Base-by-base conservation (phyloP, 2,888 invertebrate species). In the Prosopocoilus inquinatus region DNA sequence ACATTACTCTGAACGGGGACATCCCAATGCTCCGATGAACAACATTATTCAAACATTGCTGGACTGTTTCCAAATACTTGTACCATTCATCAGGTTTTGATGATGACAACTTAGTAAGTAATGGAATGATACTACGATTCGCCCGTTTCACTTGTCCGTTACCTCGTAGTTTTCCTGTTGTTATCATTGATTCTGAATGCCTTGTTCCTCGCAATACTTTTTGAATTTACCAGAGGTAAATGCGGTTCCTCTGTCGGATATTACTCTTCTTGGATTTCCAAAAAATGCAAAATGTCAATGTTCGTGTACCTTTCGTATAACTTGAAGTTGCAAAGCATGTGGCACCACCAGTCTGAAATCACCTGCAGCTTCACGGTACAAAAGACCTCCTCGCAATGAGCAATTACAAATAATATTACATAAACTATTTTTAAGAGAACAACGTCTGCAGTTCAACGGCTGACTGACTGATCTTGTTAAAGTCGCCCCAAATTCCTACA, bases 231-330 rank as follows among this genome's bases (percentile, higher is more conserved):
- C 41, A 4, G 57, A 50, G 11, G 60, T 62, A 41, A 64, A 65
- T 5, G 59, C 60, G 2, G 50, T 59, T 11, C 60, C 64, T 46
- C 57, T 38, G 47, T 63, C 61, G 3, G 59, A 45, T n/a, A 64
- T 52, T 12, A 64, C 50, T 11, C 41, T 20, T 41, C 13, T 43
- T 16, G 63, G 61, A 44, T 64, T 62, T 20, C 63, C 64, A 48
- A 63, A 65, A 8, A 50, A 58, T 0, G 58, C 52, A 57, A 71
- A 70, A 60, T 71, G 69, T n/a, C 69, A 68, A 32, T 62, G 57
- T 13, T 63, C 64, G 47, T 72, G 70, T 0, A 55, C 61, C 4
- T 57, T 62, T 12, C 58, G 52, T 2, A 74, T 71, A 2, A 73
- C 62, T 46, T 71, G 67, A 3, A 50, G 53, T 39, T 68, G 63